Percentiles rank a stretch among this genome's conserved stretches.
phyloP scores from a whole-genome alignment of 2,888 invertebrate genomes.

The Pseudococcus viburni region DNA sequence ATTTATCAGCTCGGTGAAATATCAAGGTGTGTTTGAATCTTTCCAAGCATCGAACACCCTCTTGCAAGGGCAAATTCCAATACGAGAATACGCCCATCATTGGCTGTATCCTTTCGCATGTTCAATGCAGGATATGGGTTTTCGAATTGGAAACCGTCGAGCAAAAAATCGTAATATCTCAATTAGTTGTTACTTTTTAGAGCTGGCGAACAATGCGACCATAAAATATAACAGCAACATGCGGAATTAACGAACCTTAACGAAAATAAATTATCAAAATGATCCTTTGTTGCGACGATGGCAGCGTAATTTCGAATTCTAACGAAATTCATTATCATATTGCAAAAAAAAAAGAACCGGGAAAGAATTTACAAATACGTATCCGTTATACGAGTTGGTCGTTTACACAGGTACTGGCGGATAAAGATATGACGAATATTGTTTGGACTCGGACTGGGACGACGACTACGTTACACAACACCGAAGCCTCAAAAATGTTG shows the following conservation, averaged over 20 bases:
- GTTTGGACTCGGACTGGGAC: background rate
- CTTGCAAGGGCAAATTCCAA: too few relatives aligned
- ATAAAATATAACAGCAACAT: slow-evolving; percentile 39
- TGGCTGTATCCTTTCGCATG: too few relatives aligned
- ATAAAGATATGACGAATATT: slow-evolving; percentile 24
- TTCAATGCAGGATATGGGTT: background rate
- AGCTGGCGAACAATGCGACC: slow-evolving; percentile 10
- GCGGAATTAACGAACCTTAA: slow-evolving; percentile 34
- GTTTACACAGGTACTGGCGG: background rate
- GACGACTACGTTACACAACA: background rate
- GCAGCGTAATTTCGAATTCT: slow-evolving; percentile 33
- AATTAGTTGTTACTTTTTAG: slow-evolving; percentile 8
- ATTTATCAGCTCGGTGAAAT: too few relatives aligned
- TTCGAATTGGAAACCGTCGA: background rate
- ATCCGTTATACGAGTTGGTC: background rate
- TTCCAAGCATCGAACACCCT: too few relatives aligned
- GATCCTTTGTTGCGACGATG: slow-evolving; percentile 1
- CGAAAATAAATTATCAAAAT: slow-evolving; percentile 48
- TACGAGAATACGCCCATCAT: too few relatives aligned
- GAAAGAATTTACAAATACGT: slow-evolving; percentile 10
- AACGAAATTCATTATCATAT: slow-evolving; percentile 42
- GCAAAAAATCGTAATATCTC: slow-evolving; percentile 31
- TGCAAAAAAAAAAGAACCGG: background rate
- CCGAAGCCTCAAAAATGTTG: slow-evolving; percentile 33
- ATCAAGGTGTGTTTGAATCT: too few relatives aligned